phyloP scores from a whole-genome alignment of 2,888 invertebrate genomes.

The Drosophila tripunctata region DNA sequence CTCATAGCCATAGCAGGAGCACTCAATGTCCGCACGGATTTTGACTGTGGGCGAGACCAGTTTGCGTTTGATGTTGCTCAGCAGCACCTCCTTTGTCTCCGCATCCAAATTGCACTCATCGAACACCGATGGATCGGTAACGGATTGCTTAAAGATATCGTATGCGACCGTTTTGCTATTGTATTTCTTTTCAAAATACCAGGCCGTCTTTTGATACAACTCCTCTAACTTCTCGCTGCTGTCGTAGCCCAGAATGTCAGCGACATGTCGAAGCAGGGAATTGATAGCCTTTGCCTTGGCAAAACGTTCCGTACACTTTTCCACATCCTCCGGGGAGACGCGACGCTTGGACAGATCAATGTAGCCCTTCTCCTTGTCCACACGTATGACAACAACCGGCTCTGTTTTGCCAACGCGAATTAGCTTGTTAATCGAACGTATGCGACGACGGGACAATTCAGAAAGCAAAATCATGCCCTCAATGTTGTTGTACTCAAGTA shows the following conservation, averaged over 20 bases:
- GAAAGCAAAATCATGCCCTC: slow-evolving; percentile 99
- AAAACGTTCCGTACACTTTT: slow-evolving; percentile 99
- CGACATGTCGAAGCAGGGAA: slow-evolving; percentile 98
- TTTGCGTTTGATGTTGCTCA: slow-evolving; percentile 97
- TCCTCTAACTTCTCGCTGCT: slow-evolving; percentile 97
- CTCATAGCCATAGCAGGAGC: slow-evolving; percentile 98
- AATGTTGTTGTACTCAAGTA: slow-evolving; percentile 99
- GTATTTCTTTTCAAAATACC: slow-evolving; percentile 98
- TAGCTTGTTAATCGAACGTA: slow-evolving; percentile 99
- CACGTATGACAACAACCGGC: slow-evolving; percentile 99
- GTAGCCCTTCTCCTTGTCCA: slow-evolving; percentile 99
- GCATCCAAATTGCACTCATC: slow-evolving; percentile 98
- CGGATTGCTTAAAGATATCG: slow-evolving; percentile 99
- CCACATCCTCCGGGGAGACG: slow-evolving; percentile 98
- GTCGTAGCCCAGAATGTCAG: slow-evolving; percentile 96
- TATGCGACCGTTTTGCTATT: slow-evolving; percentile 98
- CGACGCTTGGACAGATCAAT: slow-evolving; percentile 99
- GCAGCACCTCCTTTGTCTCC: slow-evolving; percentile 94
- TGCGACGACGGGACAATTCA: slow-evolving; percentile 98
- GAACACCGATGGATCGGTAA: slow-evolving; percentile 96
- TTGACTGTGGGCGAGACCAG: slow-evolving; percentile 98
- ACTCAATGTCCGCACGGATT: slow-evolving; percentile 96
- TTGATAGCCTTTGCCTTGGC: slow-evolving; percentile 99
- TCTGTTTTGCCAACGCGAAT: slow-evolving; percentile 99
- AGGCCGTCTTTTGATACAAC: slow-evolving; percentile 97